Conservation (phyloP, 2,888 invertebrate species). For the Heliconius sara region DNA sequence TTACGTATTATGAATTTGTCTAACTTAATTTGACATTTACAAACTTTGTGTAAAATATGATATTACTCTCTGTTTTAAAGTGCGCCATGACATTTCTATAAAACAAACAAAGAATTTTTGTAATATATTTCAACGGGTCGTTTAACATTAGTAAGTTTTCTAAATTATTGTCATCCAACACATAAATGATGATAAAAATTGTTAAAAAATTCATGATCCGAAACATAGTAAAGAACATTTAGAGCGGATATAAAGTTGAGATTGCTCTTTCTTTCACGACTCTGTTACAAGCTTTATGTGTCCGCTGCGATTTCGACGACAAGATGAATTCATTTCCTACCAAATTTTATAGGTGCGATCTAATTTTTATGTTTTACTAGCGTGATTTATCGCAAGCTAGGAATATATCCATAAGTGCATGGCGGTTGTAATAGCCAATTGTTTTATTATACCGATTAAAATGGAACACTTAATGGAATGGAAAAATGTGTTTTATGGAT, state of each 20-base stretch:
- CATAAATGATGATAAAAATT: slow-evolving; percentile 5
- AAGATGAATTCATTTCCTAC: slow-evolving; percentile 7
- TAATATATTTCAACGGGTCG: slow-evolving; percentile 27
- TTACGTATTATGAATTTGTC: background rate
- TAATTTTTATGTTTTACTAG: slow-evolving; percentile 10
- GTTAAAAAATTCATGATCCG: slow-evolving; percentile 10
- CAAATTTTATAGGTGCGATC: slow-evolving; percentile 16
- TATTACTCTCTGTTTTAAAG: slow-evolving; percentile 4
- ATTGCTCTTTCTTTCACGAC: slow-evolving; percentile 13
- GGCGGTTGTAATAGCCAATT: slow-evolving; percentile 16
- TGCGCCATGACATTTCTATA: background rate
- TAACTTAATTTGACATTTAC: background rate
- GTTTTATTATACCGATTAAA: slow-evolving; percentile 34
- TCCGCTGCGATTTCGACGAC: background rate
- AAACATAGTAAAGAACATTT: background rate
- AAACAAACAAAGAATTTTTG: slow-evolving; percentile 23
- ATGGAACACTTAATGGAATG: slow-evolving; percentile 29
- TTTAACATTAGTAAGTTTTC: slow-evolving; percentile 32
- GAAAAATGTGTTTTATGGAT: slow-evolving; percentile 32
- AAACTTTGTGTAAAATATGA: background rate
- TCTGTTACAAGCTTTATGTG: background rate
- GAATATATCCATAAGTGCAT: slow-evolving; percentile 18
- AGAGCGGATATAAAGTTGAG: slow-evolving; percentile 10
- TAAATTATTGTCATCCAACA: slow-evolving; percentile 18
- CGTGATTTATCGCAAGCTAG: slow-evolving; percentile 21